Percentiles rank a stretch among this genome's conserved stretches.
phyloP scores from a whole-genome alignment of 2,113 vertebrate species.

The Gymnorhina tibicen region DNA sequence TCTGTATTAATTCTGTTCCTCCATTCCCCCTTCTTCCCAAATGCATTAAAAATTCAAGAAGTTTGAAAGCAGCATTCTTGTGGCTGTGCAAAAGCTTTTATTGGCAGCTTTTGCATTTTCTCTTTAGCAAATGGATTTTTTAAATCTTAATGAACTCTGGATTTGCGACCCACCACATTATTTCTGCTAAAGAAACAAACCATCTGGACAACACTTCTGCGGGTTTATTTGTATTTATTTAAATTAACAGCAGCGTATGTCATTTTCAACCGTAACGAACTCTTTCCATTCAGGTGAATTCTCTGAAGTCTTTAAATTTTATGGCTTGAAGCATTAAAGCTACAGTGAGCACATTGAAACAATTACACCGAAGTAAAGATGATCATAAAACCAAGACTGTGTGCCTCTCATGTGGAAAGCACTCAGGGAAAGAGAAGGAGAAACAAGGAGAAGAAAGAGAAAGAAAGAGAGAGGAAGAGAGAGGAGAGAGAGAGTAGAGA shows the following conservation, averaged over 20 bases:
- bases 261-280: neutral
- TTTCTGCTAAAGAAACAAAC: conserved; percentile 43
- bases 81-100: conserved; percentile 20
- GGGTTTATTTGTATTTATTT: conserved; percentile 40
- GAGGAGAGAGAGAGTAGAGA: neutral
- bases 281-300: conserved; percentile 47
- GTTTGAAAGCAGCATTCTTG: conserved; percentile 12
- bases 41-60: conserved; percentile 7
- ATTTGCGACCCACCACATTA: neutral
- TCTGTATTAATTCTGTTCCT: neutral
- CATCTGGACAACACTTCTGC: conserved; percentile 10
- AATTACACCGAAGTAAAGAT: conserved; percentile 20
- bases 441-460: too few species aligned
- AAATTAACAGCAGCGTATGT: conserved; percentile 26
- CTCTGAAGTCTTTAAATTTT: conserved; percentile 54
- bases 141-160: conserved; percentile 30
- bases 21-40: neutral
- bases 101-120: conserved; percentile 29
- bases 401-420: neutral
- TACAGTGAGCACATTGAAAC: conserved; percentile 16
- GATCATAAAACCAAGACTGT: neutral
- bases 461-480: too few species aligned
- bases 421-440: neutral
- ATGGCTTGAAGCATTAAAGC: conserved; percentile 27
- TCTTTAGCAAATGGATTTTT: conserved; percentile 33